Conservation (phyloP, 2,888 invertebrate species). For the Chironomus tentans region DNA sequence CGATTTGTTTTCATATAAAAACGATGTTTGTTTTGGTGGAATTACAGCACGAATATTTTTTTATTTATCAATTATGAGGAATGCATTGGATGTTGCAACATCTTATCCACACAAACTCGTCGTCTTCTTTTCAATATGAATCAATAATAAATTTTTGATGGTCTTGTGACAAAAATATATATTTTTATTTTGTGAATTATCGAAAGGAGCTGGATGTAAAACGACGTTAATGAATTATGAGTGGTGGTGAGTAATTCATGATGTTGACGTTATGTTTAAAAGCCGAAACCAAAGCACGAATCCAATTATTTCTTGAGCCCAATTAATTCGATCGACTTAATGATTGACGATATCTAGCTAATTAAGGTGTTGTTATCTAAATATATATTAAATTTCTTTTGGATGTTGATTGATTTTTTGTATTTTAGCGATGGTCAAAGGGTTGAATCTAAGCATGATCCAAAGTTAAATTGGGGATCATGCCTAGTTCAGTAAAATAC, state of each 20-base stretch:
- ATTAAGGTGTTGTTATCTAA: background rate
- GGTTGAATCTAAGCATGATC: too few relatives aligned
- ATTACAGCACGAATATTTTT: constrained; percentile 6
- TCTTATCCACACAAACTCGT: background rate
- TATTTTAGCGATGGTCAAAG: too few relatives aligned
- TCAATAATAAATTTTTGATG: background rate
- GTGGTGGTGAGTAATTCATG: background rate
- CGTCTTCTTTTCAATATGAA: background rate
- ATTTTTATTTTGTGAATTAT: background rate
- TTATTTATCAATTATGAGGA: background rate
- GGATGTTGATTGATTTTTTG: too few relatives aligned
- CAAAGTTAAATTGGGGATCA: too few relatives aligned
- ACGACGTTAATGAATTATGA: background rate
- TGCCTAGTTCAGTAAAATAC: background rate
- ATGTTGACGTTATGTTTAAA: background rate
- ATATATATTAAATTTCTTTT: too few relatives aligned
- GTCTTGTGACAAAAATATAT: too few relatives aligned
- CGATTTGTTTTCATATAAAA: constrained; percentile 26
- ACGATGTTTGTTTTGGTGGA: constrained; percentile 7
- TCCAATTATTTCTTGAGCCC: constrained; percentile 26
- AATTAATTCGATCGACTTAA: constrained; percentile 17
- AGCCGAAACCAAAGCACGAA: constrained; percentile 4
- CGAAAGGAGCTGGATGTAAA: background rate
- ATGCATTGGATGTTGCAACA: background rate
- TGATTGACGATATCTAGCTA: background rate